A percentile compares a stretch with the other conserved stretches of the same genome.
Conservation (phyloP, 1,140 invertebrate genomes). For the Vanessa atalanta region DNA sequence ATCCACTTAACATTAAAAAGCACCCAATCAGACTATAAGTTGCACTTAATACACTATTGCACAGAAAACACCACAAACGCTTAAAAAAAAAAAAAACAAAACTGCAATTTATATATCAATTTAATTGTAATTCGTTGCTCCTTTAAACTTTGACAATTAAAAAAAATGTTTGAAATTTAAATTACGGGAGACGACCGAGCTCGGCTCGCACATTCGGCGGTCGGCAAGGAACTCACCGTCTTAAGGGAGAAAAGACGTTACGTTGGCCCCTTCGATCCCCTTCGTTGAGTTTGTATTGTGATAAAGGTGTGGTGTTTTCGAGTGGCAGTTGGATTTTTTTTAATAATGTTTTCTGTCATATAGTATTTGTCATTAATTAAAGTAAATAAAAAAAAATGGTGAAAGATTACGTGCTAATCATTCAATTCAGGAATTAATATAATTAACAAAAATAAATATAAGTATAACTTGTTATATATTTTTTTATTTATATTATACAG, state of each 20-base stretch:
- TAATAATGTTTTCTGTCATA: neutral
- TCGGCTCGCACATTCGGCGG: constrained; percentile 67
- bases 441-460: too few relatives aligned
- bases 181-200: constrained; percentile 51
- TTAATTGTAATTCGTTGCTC: too few relatives aligned
- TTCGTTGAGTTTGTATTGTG: constrained; percentile 64
- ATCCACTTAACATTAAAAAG: constrained; percentile 39
- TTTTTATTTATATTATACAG: neutral
- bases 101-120: neutral
- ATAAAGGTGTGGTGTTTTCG: constrained; percentile 57
- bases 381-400: neutral
- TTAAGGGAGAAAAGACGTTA: constrained; percentile 78
- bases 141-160: neutral
- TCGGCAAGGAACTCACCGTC: constrained; percentile 74
- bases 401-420: too few relatives aligned
- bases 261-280: constrained; percentile 68
- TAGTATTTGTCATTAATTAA: neutral
- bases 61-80: constrained; percentile 19
- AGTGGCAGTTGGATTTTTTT: constrained; percentile 48
- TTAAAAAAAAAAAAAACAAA: constrained; percentile 9
- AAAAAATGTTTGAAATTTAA: constrained; percentile 29
- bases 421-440: too few relatives aligned
- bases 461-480: too few relatives aligned
- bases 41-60: constrained; percentile 37
- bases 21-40: constrained; percentile 39